These are phyloP conservation scores for Microcebus griseorufus DNA, from an alignment of 2,113 vertebrate genomes.

Conservation along the genomic window DNA sequence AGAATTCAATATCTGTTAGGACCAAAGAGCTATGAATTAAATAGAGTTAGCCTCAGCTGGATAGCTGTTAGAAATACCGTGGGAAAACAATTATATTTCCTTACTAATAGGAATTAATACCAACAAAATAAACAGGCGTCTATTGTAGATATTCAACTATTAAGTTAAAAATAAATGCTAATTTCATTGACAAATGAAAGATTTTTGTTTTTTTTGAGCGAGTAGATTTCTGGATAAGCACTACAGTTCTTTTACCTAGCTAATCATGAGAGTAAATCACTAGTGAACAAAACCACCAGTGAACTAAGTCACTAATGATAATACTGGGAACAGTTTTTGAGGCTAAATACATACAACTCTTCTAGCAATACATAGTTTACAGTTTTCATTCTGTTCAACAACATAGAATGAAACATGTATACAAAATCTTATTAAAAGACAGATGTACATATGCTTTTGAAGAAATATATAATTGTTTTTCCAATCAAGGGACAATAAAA, in stretches of 20 bases:
- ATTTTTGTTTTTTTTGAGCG: conserved; percentile 39
- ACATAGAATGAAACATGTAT: neutral
- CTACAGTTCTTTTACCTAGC: neutral
- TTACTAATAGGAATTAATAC: conserved; percentile 17
- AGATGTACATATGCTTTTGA: neutral
- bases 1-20: conserved; percentile 46
- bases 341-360: neutral
- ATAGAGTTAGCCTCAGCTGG: conserved; percentile 22
- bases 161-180: conserved; percentile 20
- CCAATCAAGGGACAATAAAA: neutral
- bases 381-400: neutral
- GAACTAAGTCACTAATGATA: neutral
- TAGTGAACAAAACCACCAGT: neutral
- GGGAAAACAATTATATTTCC: conserved; percentile 32
- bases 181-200: neutral
- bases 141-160: neutral
- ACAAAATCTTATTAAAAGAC: neutral
- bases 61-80: conserved; percentile 1
- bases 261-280: neutral
- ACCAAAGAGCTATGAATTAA: conserved; percentile 61
- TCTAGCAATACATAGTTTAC: neutral
- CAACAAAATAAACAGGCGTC: neutral
- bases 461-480: neutral
- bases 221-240: neutral
- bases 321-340: neutral